These are phyloP conservation scores for Xylota sylvarum DNA, from an alignment of 2,888 invertebrate species.

Conservation along the genomic window DNA sequence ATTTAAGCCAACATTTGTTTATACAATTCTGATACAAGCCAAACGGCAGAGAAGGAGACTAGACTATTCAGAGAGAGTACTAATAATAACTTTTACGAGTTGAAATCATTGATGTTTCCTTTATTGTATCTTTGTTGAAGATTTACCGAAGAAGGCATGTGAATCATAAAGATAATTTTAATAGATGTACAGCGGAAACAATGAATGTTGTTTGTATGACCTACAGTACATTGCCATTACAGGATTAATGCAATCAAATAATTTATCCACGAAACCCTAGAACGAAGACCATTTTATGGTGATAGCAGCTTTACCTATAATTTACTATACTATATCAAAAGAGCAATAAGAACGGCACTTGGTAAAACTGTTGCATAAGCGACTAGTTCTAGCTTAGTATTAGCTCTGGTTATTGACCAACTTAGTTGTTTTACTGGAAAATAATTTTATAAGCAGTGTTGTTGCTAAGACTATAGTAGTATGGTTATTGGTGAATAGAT, in stretches of 20 bases:
- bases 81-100: not conserved
- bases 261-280: not conserved
- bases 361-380: too few species aligned
- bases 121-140: conserved; percentile 11
- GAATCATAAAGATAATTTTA: conserved; percentile 10
- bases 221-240: not conserved
- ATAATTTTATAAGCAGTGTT: too few species aligned
- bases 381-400: not conserved
- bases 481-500: too few species aligned
- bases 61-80: not conserved
- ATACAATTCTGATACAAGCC: too few species aligned
- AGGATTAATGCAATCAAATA: not conserved
- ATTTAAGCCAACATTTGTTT: too few species aligned
- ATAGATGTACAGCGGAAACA: not conserved
- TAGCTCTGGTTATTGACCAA: too few species aligned
- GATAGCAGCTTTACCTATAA: not conserved
- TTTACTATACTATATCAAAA: not conserved
- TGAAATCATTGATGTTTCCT: not conserved
- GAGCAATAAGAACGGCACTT: not conserved
- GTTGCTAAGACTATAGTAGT: too few species aligned
- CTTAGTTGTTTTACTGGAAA: too few species aligned
- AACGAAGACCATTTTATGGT: not conserved
- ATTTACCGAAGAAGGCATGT: not conserved
- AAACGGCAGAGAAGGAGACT: too few species aligned
- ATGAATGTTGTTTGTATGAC: not conserved